Percentiles rank a stretch among this genome's conserved stretches.
Evolutionary conservation across 2,888 invertebrate genomes (phyloP).

Genomic region (Xanthorhoe designata): DNA sequence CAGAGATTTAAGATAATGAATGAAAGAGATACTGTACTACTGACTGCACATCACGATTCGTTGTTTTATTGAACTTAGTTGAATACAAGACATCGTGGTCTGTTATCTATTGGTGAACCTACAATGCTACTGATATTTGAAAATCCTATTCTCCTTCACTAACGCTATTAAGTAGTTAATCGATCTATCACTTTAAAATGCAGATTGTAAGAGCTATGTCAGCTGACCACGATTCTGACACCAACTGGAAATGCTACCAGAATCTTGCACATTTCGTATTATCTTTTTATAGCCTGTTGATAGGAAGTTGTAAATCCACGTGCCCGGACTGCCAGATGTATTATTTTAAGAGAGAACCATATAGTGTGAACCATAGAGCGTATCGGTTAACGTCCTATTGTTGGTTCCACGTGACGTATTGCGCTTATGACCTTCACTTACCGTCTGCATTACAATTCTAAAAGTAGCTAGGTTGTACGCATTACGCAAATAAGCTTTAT

Average conservation of each 20-base stretch:
- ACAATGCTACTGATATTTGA: too few relatives aligned
- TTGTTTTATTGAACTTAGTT: too few relatives aligned
- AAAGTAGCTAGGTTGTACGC: conserved; percentile 7
- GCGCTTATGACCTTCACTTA: conserved; percentile 60
- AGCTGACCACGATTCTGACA: background rate
- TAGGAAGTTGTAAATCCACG: conserved; percentile 30
- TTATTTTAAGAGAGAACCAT: conserved; percentile 27
- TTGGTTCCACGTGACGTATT: conserved; percentile 57
- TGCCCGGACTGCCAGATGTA: conserved; percentile 33
- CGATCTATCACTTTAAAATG: too few relatives aligned
- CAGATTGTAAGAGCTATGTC: too few relatives aligned
- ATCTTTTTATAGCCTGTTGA: conserved; percentile 1
- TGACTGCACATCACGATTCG: too few relatives aligned
- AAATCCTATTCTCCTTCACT: too few relatives aligned
- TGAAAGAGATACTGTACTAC: too few relatives aligned
- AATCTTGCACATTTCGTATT: background rate
- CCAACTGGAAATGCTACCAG: background rate
- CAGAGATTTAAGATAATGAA: too few relatives aligned
- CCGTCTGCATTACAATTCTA: conserved; percentile 43
- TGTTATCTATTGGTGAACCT: too few relatives aligned
- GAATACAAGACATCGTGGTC: too few relatives aligned
- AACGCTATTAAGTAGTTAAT: too few relatives aligned
- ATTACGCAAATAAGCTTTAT: conserved; percentile 8
- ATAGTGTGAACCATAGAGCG: conserved; percentile 61
- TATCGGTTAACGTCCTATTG: conserved; percentile 72